Evolutionary conservation across 2,888 invertebrate genomes (phyloP).

Genomic region (Yponomeuta plumbellus): DNA sequence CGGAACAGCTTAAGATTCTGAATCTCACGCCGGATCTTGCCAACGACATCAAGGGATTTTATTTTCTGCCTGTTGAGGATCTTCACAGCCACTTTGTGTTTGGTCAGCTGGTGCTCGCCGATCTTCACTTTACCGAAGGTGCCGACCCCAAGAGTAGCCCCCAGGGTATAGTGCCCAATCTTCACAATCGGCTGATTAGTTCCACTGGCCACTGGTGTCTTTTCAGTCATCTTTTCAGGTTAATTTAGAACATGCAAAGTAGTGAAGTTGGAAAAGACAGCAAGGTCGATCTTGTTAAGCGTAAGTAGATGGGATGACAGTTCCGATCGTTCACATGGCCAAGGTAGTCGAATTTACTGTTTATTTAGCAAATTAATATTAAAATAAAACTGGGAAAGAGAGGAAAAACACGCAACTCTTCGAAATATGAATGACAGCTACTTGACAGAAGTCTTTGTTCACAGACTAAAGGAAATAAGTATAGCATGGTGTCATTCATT

Average conservation of each 20-base stretch:
- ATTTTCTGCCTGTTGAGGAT: conserved; percentile 99
- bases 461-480: not conserved
- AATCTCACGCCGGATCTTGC: conserved; percentile 98
- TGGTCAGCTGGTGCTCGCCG: conserved; percentile 97
- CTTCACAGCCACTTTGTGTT: conserved; percentile 99
- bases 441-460: not conserved
- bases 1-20: conserved; percentile 99
- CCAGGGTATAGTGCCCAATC: conserved; percentile 98
- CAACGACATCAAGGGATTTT: conserved; percentile 99
- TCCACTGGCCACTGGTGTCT: conserved; percentile 54
- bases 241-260: conserved; percentile 1
- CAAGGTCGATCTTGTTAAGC: not conserved
- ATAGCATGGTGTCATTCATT: not conserved
- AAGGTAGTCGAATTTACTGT: not conserved
- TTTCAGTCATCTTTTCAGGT: conserved; percentile 54
- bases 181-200: conserved; percentile 87
- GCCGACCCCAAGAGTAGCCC: conserved; percentile 92
- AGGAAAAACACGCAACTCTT: not conserved
- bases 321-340: not conserved
- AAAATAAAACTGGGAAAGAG: not conserved
- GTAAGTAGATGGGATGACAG: not conserved
- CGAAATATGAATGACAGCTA: not conserved
- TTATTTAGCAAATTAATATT: not conserved
- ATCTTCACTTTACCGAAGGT: conserved; percentile 99
- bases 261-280: not conserved